Base-by-base conservation (phyloP, 2,888 invertebrate species). In the Drosophila siamana region DNA sequence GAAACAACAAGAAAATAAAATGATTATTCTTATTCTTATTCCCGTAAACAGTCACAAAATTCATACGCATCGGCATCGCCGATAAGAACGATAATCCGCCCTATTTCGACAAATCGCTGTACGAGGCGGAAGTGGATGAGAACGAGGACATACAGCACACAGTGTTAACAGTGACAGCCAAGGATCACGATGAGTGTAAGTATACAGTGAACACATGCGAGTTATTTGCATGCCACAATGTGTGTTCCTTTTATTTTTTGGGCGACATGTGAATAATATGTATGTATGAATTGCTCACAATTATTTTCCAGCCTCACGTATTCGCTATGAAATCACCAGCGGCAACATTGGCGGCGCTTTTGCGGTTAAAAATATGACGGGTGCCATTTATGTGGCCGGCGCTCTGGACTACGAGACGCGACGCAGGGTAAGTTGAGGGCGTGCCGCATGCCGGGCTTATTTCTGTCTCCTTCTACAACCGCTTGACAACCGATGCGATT, bases 21-120 rank as follows among this genome's bases (percentile, higher is more conserved):
- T 40, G 28, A 24, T 46, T 57, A 46, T 13, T 48, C 13, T 19
- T 22, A 11, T 24, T 24, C 9, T 19, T 19, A 19, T 19, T 19
- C 11, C 38, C 30, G n/a, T 19, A 51, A 40, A n/a, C 95, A 98
- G 98, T 98, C 93, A 98, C 98, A 84, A 98, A 98, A 94, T 98
- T 98, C 94, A 98, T 98, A 93, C 98, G 98, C 88, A 98, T 99
- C 93, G 98, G 97, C 90, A 98, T 99, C 92, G 98, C 98, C 88
- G 99, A 99, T 94, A 98, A 98, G 94, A 99, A 99, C 95, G 99
- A 99, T 95, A 99, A 99, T 94, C 98, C 98, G 74, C 99, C 99
- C 76, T 97, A 97, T 93, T 99, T 99, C 94, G 98, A 98, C 94
- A 98, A 98, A 93, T 96, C 96, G 90, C 94, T 98, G 89, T 98